A percentile compares a stretch with the other conserved stretches of the same genome.
phyloP scores from a whole-genome alignment of 2,797 vertebrate genomes.

The Tauraco hartlaubi region DNA sequence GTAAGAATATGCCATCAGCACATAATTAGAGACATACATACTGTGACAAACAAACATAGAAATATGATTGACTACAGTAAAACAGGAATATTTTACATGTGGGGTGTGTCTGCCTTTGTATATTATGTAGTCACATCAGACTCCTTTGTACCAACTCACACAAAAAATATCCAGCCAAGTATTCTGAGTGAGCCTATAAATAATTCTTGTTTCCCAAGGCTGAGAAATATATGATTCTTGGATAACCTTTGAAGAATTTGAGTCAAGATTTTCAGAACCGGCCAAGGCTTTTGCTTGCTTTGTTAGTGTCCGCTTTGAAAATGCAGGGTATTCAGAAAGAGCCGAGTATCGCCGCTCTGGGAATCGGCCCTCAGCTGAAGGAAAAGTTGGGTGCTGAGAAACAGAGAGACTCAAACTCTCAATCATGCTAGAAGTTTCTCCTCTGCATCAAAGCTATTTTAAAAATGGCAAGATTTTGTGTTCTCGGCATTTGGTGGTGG shows the following conservation, averaged over 20 bases:
- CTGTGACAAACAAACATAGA: constrained; percentile 19
- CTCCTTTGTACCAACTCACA: constrained; percentile 17
- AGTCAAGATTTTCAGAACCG: neutral
- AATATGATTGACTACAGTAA: constrained; percentile 1
- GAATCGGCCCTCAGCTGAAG: neutral
- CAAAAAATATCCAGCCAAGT: constrained; percentile 18
- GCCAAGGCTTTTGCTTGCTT: neutral
- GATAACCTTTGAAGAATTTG: neutral
- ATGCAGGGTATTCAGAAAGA: accelerated
- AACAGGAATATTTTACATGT: constrained; percentile 12
- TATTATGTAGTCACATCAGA: neutral
- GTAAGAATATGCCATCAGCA: neutral
- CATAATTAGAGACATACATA: constrained; percentile 1
- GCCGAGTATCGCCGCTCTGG: neutral
- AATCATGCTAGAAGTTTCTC: neutral
- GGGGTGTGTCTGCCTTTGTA: constrained; percentile 37
- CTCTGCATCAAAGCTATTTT: neutral
- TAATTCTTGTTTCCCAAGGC: neutral
- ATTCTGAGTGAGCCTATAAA: neutral
- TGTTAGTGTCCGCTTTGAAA: neutral
- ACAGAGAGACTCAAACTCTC: neutral
- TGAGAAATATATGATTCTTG: neutral
- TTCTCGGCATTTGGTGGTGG: neutral
- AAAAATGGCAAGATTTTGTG: neutral
- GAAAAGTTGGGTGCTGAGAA: accelerated